Evolutionary conservation across 1,140 invertebrate genomes (phyloP).

Genomic region (Holotrichia oblita): DNA sequence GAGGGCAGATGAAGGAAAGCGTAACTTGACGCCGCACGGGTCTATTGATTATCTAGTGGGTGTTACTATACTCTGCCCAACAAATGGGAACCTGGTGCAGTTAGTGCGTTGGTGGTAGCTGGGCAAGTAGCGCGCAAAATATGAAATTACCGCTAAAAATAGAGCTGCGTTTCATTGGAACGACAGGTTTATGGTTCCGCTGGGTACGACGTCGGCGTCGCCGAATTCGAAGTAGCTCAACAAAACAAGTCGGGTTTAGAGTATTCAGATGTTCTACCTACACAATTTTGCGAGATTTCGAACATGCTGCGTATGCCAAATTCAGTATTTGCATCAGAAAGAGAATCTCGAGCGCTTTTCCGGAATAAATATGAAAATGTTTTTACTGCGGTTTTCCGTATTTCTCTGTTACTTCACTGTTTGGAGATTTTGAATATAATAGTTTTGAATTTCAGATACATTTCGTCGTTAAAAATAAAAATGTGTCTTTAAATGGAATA

Average conservation of each 20-base stretch:
- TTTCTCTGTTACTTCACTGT: neutral
- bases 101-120: conserved; percentile 2
- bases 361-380: conserved; percentile 12
- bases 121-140: conserved; percentile 5
- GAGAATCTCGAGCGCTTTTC: neutral
- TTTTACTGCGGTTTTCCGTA: neutral
- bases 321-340: conserved; percentile 22
- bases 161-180: neutral
- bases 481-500: too few species aligned
- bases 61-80: neutral
- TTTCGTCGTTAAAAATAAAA: too few species aligned
- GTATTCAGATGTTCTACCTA: neutral
- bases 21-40: neutral
- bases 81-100: conserved; percentile 21
- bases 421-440: too few species aligned
- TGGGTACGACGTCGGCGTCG: neutral
- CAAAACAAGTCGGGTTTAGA: neutral
- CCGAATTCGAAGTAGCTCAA: conserved; percentile 22
- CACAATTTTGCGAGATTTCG: neutral
- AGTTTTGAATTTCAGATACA: too few species aligned
- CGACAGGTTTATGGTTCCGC: conserved; percentile 22
- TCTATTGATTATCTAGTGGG: conserved; percentile 28
- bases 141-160: conserved; percentile 30
- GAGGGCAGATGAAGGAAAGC: conserved; percentile 4
- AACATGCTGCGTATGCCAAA: neutral